Base-by-base conservation (phyloP, 2,113 vertebrate genomes). In the Pelecanus crispus region DNA sequence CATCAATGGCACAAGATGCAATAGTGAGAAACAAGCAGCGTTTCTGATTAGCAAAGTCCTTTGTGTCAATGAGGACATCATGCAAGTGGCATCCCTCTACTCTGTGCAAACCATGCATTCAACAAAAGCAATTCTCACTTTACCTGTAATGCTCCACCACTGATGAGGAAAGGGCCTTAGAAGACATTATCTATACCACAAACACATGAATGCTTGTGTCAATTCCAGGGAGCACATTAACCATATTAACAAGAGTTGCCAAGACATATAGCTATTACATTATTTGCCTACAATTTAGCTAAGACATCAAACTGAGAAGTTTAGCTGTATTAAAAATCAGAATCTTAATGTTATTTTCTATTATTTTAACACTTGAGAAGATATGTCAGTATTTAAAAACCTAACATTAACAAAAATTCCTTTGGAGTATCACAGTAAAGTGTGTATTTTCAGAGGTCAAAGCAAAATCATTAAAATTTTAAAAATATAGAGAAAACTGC, bases 171-270 rank as follows among this genome's bases (percentile, higher is more conserved):
- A 97, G 96, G 97, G 97, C 97, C 98, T 98, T 98, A 98, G 98
- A 98, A 98, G 98, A 98, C 98, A 98, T 98, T 98, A 98, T 99
- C 99, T 99, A 99, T 86, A 99, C 99, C 99, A 98, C 98, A 99
- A 98, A 99, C 98, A 99, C 96, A 99, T 71, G 98, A 98, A 98
- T 96, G 95, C 97, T 96, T 95, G 90, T 94, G 96, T 98, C 98
- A 98, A 83, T 98, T 98, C 78, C 93, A 97, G 87, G 95, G 94
- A 98, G 88, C 80, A 97, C 40, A 70, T 94, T 72, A 97, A 90
- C 78, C 78, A 81, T 22, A 81, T 95, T 92, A 92, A 93, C 71
- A 97, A 95, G 66, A 94, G 53, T 47, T 94, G 84, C 81, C 70
- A 92, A 95, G 59, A 83, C 71, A 88, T 26, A 52, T 32, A 75